Base-by-base conservation (phyloP, 2,113 vertebrate genomes). In the Megaceryle torquata region DNA sequence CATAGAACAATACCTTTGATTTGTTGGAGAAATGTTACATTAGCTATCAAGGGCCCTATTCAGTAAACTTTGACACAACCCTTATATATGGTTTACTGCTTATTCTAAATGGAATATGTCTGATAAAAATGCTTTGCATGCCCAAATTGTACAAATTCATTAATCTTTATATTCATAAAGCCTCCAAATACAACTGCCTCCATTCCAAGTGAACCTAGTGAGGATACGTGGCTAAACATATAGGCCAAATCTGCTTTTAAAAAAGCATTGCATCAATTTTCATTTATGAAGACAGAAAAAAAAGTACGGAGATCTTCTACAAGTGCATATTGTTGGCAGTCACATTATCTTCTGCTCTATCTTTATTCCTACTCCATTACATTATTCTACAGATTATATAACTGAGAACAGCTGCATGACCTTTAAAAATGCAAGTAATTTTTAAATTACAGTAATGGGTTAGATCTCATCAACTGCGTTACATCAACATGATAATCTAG, bases 1-100 rank as follows among this genome's bases (percentile, higher is more conserved):
- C 97, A 96, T 80, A 93, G 97, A 97, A 98, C 97, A 97, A 96
- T 98, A 98, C 97, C 96, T 98, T 97, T 98, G 98, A 98, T 98
- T 98, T 98, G 97, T 98, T 98, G 96, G 94, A 93, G 96, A 97
- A 97, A 98, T 96, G 96, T 96, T 97, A 82, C 97, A 97, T 97
- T 97, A 96, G 97, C 97, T 98, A 98, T 95, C 95, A 97, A 97
- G 96, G 97, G 98, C 94, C 96, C 98, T 96, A 97, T 98, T 95
- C 97, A 88, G 97, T 98, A 98, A 98, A 98, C 97, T 97, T 97
- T 97, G 97, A 97, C 96, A 97, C 95, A 97, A 80, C 96, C 96
- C 97, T 97, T 98, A 97, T 95, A 81, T 89, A 95, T 95, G 92
- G 97, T 95, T 98, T 98, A 97, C 96, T 97, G 93, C 96, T 95